A percentile compares a stretch with the other conserved stretches of the same genome.
Conservation (phyloP, 2,113 vertebrate species). For the Poeciliopsis turrubarensis region DNA sequence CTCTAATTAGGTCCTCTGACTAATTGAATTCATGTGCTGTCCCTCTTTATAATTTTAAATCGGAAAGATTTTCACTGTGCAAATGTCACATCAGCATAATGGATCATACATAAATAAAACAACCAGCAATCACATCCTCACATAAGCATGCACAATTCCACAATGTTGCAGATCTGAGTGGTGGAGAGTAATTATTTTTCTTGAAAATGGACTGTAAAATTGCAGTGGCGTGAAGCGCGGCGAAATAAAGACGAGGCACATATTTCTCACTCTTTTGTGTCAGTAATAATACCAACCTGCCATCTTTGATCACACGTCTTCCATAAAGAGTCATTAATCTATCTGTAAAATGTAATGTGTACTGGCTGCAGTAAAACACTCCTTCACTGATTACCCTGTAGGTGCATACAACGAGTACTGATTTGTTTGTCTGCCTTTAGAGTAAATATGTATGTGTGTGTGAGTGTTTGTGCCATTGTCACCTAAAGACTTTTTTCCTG, state of each 20-base stretch:
- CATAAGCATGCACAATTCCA: background rate
- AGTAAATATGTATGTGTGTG: background rate
- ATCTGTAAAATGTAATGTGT: slow-evolving; percentile 49
- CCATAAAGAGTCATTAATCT: slow-evolving; percentile 57
- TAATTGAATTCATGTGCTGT: slow-evolving; percentile 30
- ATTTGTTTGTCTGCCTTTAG: slow-evolving; percentile 4
- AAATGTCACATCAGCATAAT: slow-evolving; percentile 46
- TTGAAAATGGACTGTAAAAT: slow-evolving; percentile 1
- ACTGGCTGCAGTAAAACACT: slow-evolving; percentile 31
- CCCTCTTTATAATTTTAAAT: slow-evolving; percentile 9
- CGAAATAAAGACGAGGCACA: slow-evolving; percentile 5
- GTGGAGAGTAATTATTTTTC: background rate
- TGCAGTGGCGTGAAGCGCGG: slow-evolving; percentile 10
- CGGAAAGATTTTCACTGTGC: slow-evolving; percentile 18
- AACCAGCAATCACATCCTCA: background rate
- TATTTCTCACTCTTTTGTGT: slow-evolving; percentile 17
- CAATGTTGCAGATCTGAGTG: background rate
- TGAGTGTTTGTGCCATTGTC: slow-evolving; percentile 14
- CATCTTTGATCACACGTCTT: slow-evolving; percentile 40
- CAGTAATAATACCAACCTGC: slow-evolving; percentile 7
- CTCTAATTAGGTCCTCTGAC: slow-evolving; percentile 9
- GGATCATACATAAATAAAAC: slow-evolving; percentile 19
- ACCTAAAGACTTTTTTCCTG: slow-evolving; percentile 33
- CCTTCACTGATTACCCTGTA: slow-evolving; percentile 13
- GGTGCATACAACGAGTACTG: slow-evolving; percentile 10